A percentile compares a stretch with the other conserved stretches of the same genome.
phyloP scores from a whole-genome alignment of 2,113 vertebrate genomes.

The Herpailurus yagouaroundi region DNA sequence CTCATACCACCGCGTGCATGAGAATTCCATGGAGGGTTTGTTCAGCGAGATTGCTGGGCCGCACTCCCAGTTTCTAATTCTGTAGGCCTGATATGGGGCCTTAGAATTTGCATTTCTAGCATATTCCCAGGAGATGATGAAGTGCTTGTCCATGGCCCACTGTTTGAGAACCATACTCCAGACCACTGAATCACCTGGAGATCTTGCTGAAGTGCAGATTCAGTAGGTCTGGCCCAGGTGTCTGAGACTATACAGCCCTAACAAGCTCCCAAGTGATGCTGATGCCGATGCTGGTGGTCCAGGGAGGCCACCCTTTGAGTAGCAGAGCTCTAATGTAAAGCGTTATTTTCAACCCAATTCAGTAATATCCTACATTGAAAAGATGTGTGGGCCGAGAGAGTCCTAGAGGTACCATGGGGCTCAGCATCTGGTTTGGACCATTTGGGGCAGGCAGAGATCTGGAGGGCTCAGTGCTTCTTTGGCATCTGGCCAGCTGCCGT shows the following conservation, averaged over 20 bases:
- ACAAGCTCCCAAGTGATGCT: background rate
- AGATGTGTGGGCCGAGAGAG: background rate
- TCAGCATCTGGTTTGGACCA: background rate
- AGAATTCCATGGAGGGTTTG: background rate
- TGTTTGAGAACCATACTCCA: background rate
- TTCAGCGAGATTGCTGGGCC: background rate
- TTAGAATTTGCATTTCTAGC: background rate
- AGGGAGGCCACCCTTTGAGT: background rate
- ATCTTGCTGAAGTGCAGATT: background rate
- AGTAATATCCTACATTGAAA: background rate
- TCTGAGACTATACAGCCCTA: background rate
- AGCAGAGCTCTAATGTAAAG: background rate
- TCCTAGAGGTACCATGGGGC: background rate
- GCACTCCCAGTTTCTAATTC: background rate
- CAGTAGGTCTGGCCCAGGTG: background rate
- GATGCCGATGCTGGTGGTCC: background rate
- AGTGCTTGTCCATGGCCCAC: background rate
- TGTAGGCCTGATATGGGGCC: background rate
- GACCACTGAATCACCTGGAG: background rate
- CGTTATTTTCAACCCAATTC: background rate
- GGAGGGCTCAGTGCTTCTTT: background rate
- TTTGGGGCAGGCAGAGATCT: background rate
- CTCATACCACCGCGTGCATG: background rate
- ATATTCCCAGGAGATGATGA: background rate
- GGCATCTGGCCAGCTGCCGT: background rate